These are phyloP conservation scores for Omphaloscelis lunosa DNA, from an alignment of 2,888 invertebrate genomes.

Conservation along the genomic window DNA sequence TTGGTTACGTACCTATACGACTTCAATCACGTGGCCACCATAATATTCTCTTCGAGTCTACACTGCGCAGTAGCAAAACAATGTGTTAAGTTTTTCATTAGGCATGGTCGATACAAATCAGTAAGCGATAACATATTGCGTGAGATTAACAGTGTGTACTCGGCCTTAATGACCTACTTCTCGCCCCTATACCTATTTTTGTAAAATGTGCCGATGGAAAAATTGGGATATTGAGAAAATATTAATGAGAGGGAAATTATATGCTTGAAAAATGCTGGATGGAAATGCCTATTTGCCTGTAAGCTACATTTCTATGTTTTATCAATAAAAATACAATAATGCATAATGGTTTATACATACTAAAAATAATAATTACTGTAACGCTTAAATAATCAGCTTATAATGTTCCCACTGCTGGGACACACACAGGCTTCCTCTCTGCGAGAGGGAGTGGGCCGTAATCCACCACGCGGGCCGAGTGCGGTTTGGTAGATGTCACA, in stretches of 20 bases:
- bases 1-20: background rate
- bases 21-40: slow-evolving; percentile 13
- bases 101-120: slow-evolving; percentile 13
- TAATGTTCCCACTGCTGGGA: too few relatives aligned
- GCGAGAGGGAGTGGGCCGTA: too few relatives aligned
- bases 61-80: background rate
- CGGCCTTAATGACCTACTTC: slow-evolving; percentile 41
- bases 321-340: background rate
- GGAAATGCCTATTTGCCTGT: background rate
- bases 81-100: slow-evolving; percentile 29
- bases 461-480: too few relatives aligned
- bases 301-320: background rate
- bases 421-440: too few relatives aligned
- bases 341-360: background rate
- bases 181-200: slow-evolving; percentile 24
- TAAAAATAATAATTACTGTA: background rate
- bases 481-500: too few relatives aligned
- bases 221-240: slow-evolving; percentile 52
- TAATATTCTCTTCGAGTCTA: background rate
- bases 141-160: slow-evolving; percentile 44
- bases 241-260: slow-evolving; percentile 2
- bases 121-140: slow-evolving; percentile 49
- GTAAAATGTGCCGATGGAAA: slow-evolving; percentile 15
- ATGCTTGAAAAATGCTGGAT: background rate
- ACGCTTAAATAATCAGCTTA: too few relatives aligned